phyloP scores from a whole-genome alignment of 2,888 invertebrate genomes.

The Carterocephalus palaemon region DNA sequence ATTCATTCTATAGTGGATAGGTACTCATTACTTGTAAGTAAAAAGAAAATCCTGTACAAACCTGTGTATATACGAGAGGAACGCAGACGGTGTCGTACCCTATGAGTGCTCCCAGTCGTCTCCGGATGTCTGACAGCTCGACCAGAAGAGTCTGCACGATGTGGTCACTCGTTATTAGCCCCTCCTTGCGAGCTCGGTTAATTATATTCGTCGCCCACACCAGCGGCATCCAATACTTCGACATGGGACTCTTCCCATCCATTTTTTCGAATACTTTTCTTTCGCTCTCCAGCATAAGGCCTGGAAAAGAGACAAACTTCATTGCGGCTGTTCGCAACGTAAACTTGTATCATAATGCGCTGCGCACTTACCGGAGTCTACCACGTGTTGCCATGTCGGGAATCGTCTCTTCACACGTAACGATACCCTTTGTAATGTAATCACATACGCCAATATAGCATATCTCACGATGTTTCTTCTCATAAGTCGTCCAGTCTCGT shows the following conservation, averaged over 20 bases:
- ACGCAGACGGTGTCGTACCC: constrained; percentile 96
- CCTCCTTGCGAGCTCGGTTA: constrained; percentile 91
- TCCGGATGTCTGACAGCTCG: constrained; percentile 92
- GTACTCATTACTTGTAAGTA: not conserved
- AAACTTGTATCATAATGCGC: constrained; percentile 29
- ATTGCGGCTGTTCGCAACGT: constrained; percentile 8
- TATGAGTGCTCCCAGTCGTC: constrained; percentile 89
- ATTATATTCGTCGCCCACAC: constrained; percentile 96
- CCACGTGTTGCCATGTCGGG: constrained; percentile 93
- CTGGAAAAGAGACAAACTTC: constrained; percentile 62
- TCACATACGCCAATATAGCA: constrained; percentile 92
- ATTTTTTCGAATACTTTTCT: constrained; percentile 94
- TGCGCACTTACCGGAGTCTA: constrained; percentile 86
- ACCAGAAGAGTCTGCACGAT: constrained; percentile 94
- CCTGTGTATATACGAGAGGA: constrained; percentile 95
- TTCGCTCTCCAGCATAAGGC: constrained; percentile 94
- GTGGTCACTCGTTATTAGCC: constrained; percentile 91
- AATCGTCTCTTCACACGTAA: constrained; percentile 92
- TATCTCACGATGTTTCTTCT: constrained; percentile 93
- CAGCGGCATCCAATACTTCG: constrained; percentile 93
- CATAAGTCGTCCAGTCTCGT: constrained; percentile 93
- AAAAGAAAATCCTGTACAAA: constrained; percentile 47
- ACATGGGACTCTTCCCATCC: constrained; percentile 93
- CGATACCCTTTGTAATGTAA: constrained; percentile 92
- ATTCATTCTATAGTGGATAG: too few species aligned